Evolutionary conservation across 2,113 vertebrate species (phyloP), one percentile per base, ranked within the genome.

Genomic region (Astatoreochromis straeleni): DNA sequence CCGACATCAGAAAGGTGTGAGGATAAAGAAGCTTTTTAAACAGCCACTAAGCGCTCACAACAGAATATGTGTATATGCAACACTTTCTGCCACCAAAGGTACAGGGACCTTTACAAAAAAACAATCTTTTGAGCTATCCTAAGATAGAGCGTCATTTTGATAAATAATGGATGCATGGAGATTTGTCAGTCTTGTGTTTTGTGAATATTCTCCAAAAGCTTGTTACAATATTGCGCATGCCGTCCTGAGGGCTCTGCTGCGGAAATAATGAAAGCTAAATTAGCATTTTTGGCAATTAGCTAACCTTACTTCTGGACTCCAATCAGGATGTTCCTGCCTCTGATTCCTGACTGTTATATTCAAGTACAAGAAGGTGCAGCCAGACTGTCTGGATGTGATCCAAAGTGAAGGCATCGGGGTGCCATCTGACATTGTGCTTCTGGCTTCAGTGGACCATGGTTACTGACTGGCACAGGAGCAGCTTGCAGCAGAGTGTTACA

Each of bases 401-500:
- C 85, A 93, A 60, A 5, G 5, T 42, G 47, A 81, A 81, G 83
- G 33, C 85, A 49, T 42, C 10, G 1, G n/a, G 58, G 49, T 55
- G 40, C 70, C 86, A 51, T 90, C 53, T 83, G 89, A 93, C 81
- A 79, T 75, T 63, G 80, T 90, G 88, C 84, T 91, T 89, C 89
- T 92, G 91, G 87, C 91, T 89, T 81, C 87, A 90, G 82, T 88
- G 87, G 84, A 88, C 88, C 89, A 80, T 70, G 91, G 81, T 83
- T 13, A 29, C 79, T 75, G 86, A 87, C 88, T 87, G 84, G 79
- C 58, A 83, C 65, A 65, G 40, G 47, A 86, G 87, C 79, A 53
- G 80, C 84, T 78, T 80, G 54, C 73, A 81, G 57, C 57, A 58
- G 68, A 58, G 49, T 79, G 81, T 33, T 78, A 81, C 65, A 33